These are phyloP conservation scores for Brachylomia viminalis DNA, from an alignment of 2,888 invertebrate genomes.

Conservation along the genomic window DNA sequence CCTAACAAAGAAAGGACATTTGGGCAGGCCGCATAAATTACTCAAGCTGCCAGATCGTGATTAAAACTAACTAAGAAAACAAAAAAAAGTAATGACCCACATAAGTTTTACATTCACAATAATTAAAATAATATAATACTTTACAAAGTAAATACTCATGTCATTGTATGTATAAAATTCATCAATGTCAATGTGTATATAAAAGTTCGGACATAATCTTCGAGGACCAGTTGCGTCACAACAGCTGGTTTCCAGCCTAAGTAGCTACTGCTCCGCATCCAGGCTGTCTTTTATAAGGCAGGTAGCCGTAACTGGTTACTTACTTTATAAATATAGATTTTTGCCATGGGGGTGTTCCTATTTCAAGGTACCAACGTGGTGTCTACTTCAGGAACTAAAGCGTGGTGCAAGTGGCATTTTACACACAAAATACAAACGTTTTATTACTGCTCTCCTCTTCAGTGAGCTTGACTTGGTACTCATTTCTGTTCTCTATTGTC, in stretches of 20 bases:
- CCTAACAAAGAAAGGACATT: too few relatives aligned
- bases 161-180: too few relatives aligned
- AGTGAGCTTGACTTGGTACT: slow-evolving; percentile 59
- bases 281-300: not conserved
- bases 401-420: not conserved
- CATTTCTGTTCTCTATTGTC: slow-evolving; percentile 46
- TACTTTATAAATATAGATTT: not conserved
- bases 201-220: too few relatives aligned
- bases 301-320: not conserved
- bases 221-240: not conserved
- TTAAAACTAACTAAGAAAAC: too few relatives aligned
- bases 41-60: too few relatives aligned
- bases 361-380: not conserved
- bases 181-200: too few relatives aligned
- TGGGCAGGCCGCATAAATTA: too few relatives aligned
- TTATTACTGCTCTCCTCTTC: slow-evolving; percentile 76
- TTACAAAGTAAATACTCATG: too few relatives aligned
- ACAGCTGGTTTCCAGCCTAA: not conserved
- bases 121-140: too few relatives aligned
- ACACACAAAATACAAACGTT: slow-evolving; percentile 56
- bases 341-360: not conserved
- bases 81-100: too few relatives aligned
- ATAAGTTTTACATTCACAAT: too few relatives aligned
- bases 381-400: not conserved
- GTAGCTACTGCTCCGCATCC: not conserved